Conservation (phyloP, 2,797 vertebrate genomes). For the Artibeus lituratus region DNA sequence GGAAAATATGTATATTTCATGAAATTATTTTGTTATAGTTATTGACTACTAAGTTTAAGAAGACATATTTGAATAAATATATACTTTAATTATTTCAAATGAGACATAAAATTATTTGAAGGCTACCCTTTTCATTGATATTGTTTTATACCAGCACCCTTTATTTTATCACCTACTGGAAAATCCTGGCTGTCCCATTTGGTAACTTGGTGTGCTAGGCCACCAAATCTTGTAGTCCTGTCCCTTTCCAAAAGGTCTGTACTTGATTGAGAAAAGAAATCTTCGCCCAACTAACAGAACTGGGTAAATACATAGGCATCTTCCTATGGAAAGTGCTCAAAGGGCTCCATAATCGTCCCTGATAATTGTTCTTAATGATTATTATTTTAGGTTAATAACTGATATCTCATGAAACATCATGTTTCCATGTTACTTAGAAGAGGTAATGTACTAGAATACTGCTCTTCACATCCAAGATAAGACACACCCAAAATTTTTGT, state of each 20-base stretch:
- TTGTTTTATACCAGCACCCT: background rate
- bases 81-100: conserved; percentile 19
- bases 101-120: background rate
- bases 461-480: background rate
- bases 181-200: background rate
- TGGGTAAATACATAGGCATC: background rate
- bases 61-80: background rate
- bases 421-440: background rate
- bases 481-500: background rate
- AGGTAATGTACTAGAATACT: background rate
- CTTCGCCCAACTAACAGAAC: background rate
- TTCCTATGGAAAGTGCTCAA: background rate
- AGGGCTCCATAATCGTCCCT: background rate
- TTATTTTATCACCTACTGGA: background rate
- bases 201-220: background rate
- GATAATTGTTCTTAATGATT: background rate
- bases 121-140: background rate
- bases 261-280: background rate
- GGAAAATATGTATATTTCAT: background rate
- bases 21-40: background rate
- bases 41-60: background rate
- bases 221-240: background rate
- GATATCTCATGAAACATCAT: background rate
- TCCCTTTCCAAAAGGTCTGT: background rate
- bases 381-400: background rate